Evolutionary conservation across 2,888 invertebrate species (phyloP), one percentile per base, ranked within the genome.

Genomic region (Troides helena): DNA sequence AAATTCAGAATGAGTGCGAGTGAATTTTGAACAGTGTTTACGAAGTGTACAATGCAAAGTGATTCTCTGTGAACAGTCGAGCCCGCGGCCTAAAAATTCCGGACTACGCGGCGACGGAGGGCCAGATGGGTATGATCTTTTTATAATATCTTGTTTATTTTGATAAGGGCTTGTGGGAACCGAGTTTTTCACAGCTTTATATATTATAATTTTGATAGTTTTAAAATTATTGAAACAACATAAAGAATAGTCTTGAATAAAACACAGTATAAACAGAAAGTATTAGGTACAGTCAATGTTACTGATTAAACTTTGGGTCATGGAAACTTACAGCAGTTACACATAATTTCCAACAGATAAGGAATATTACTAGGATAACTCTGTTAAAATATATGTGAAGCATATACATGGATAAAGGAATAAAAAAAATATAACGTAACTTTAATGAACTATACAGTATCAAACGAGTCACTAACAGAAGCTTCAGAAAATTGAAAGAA

Each of bases 61-160:
- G 81, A 76, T 78, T 81, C 80, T 75, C 77, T 80, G 81, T 83
- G 71, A 75, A 71, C 70, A 73, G 80, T 80, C 78, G 75, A 72
- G 57, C 12, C 56, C 76, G 76, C 79, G 82, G 83, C 81, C 78
- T 80, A 76, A 87, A 75, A 76, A 90, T 89, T 89, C 90, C 90
- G 81, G 90, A 90, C 84, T 89, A 87, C 90, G 82, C 80, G 72
- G 77, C 84, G 67, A 76, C 81, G 65, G 88, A 88, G 79, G 88
- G 86, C 77, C 90, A 90, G 83, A 92, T 92, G 92, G 92, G 91
- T 92, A 89, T 79, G 86, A 62, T 68, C 71, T 65, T 74, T 73
- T 76, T 72, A 67, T 70, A 70, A 69, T 72, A 70, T 71, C 50
- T 72, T 67, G 68, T 69, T 57, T 70, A 72, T 74, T 68, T 68